Evolutionary conservation across 1,140 invertebrate species (phyloP).

Genomic region (Eumeta japonica): DNA sequence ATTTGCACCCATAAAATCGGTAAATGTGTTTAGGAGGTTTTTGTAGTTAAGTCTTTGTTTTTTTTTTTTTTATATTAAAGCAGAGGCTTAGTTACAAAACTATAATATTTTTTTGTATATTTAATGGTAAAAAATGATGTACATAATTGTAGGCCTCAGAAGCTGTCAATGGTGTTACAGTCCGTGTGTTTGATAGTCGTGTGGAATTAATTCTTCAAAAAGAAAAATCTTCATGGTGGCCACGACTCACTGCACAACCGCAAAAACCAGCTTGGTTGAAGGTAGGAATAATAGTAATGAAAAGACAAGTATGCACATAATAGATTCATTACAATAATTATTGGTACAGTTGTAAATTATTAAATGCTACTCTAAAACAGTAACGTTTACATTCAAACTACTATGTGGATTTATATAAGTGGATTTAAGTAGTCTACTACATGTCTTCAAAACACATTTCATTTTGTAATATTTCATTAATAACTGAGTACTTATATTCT

Average conservation of each 20-base stretch:
- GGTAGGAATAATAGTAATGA: slow-evolving; percentile 33
- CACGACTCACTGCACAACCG: slow-evolving; percentile 71
- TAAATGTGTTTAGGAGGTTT: slow-evolving; percentile 59
- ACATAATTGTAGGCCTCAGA: no score
- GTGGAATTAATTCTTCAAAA: slow-evolving; percentile 79
- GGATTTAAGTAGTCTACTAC: no score
- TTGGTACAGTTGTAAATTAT: not conserved
- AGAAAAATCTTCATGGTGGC: slow-evolving; percentile 73
- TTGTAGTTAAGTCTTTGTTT: not conserved
- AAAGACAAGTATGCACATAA: no score
- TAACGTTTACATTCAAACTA: no score
- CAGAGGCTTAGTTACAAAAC: not conserved
- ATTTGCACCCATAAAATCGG: slow-evolving; percentile 65
- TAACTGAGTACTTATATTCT: no score
- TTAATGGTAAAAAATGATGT: no score
- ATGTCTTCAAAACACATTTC: no score
- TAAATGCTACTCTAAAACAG: no score
- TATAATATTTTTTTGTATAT: not conserved
- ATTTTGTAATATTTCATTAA: no score
- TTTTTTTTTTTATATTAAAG: not conserved
- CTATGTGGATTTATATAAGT: no score
- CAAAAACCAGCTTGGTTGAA: slow-evolving; percentile 89
- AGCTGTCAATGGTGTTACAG: no score
- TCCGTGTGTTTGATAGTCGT: slow-evolving; percentile 69
- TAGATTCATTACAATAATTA: not conserved